phyloP scores from a whole-genome alignment of 2,797 vertebrate species.

The Tolypeutes matacus region DNA sequence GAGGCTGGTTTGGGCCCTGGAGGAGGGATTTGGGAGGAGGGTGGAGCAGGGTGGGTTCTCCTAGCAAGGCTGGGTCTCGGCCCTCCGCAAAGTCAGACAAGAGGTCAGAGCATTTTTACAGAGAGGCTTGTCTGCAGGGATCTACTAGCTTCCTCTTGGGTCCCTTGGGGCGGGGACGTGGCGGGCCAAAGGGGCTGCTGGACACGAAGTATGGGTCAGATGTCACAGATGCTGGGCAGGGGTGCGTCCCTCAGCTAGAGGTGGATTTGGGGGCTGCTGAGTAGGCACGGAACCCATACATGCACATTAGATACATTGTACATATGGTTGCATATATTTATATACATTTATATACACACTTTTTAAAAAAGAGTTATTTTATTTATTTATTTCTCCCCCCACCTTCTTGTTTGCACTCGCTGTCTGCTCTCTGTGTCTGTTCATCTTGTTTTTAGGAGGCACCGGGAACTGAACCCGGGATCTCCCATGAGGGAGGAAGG shows the following conservation, averaged over 20 bases:
- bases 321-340: too few species aligned
- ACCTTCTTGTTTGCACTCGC: too few species aligned
- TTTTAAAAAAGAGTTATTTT: too few species aligned
- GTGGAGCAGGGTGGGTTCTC: neutral
- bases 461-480: too few species aligned
- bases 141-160: neutral
- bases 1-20: neutral
- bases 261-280: neutral
- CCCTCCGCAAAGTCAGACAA: neutral
- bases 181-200: neutral
- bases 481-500: too few species aligned
- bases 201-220: too few species aligned
- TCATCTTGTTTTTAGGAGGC: too few species aligned
- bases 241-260: neutral
- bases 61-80: too few species aligned
- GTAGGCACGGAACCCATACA: neutral
- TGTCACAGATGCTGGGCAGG: neutral
- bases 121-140: neutral
- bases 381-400: too few species aligned
- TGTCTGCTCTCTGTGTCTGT: too few species aligned
- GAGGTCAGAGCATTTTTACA: neutral
- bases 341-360: neutral
- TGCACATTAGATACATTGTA: neutral
- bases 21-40: neutral
- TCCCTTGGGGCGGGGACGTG: too few species aligned